A percentile compares a stretch with the other conserved stretches of the same genome.
Conservation (phyloP, 2,797 vertebrate species). For the Chiroxiphia lanceolata region DNA sequence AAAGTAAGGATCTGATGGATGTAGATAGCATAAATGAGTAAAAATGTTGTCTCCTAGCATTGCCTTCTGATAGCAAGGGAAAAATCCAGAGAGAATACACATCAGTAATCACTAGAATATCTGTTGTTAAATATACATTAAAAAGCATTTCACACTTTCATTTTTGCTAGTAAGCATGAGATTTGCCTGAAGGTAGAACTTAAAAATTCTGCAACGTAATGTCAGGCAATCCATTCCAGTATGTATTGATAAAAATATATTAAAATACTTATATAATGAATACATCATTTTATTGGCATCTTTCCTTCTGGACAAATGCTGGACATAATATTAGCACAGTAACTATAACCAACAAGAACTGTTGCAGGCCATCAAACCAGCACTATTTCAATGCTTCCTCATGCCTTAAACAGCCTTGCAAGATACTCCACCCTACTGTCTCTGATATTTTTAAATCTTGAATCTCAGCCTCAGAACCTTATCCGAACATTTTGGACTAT, state of each 20-base stretch:
- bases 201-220: conserved; percentile 89
- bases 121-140: conserved; percentile 99
- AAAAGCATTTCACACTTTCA: conserved; percentile 98
- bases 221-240: conserved; percentile 81
- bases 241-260: conserved; percentile 75
- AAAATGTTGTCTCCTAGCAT: conserved; percentile 85
- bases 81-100: conserved; percentile 89
- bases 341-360: conserved; percentile 29
- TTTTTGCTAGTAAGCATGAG: conserved; percentile 89
- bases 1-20: conserved; percentile 72
- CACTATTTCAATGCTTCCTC: neutral
- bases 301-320: conserved; percentile 45
- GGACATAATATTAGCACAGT: conserved; percentile 9
- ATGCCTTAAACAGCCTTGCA: conserved; percentile 5
- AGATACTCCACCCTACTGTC: neutral
- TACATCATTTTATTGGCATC: conserved; percentile 61
- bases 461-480: neutral
- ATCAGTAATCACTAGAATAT: conserved; percentile 94
- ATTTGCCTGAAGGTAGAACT: conserved; percentile 94
- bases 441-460: conserved; percentile 6
- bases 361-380: neutral
- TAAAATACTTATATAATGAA: conserved; percentile 74
- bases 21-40: conserved; percentile 76
- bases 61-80: conserved; percentile 83
- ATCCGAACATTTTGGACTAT: neutral